Base-by-base conservation (phyloP, 2,888 invertebrate genomes). In the Pachliopta kotzebuea region DNA sequence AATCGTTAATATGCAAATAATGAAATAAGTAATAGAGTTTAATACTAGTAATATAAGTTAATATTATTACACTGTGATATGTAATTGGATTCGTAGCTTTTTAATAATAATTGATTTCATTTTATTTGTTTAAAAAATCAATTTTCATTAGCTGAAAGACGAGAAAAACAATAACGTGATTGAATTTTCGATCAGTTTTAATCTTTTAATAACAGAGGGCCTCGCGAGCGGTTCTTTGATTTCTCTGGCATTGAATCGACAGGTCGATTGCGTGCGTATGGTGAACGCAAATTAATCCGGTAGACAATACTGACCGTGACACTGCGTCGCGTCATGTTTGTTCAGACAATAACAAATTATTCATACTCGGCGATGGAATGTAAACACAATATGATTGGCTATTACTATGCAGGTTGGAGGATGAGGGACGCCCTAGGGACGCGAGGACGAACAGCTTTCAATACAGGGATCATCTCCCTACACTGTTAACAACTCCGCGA, bases 371-470 rank as follows among this genome's bases (percentile, higher is more conserved):
- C 86, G 90, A 91, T 91, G 90, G 87, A 91, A 91, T 90, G 90
- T 90, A 91, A 90, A 91, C 91, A 91, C 88, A 90, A 89, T 88
- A 89, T 91, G 90, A 91, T 91, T 91, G 91, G 90, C 84, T 90
- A 88, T 90, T 89, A 90, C 82, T 87, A 87, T 88, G 86, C 79
- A 76, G 85, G 85, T 84, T 79, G 84, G 80, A 73, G 75, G 74
- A 75, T 76, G 75, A 73, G 72, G 70, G 73, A 70, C 72, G 72
- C 86, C 82, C 85, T 58, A 68, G 86, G 81, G 86, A 84, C 78
- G 58, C 65, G 65, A 79, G 77, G 75, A 76, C 74, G 68, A 69
- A 64, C 69, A 71, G 68, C 70, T 68, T 70, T 67, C 67, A 75
- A 73, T 75, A 74, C 71, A 77, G 77, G 84, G 88, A 85, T 89